A percentile compares a stretch with the other conserved stretches of the same genome.
Evolutionary conservation across 2,113 vertebrate genomes (phyloP).

Genomic region (Pseudorhombus dupliciocellatus): DNA sequence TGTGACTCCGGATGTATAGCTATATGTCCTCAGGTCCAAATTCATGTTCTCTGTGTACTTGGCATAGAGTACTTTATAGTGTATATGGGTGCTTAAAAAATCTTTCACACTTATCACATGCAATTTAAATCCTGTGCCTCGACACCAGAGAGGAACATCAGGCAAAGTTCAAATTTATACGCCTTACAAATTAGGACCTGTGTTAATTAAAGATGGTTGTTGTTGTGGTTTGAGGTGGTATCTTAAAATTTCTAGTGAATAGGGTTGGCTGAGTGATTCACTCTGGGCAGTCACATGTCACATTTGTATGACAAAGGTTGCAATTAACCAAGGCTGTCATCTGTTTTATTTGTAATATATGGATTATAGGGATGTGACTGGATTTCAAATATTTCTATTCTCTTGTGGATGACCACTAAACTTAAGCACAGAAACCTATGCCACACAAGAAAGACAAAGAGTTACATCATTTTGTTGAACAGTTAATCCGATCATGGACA

Average conservation of each 20-base stretch:
- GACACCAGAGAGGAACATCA: conserved; percentile 56
- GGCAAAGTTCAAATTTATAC: conserved; percentile 70
- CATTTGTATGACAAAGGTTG: conserved; percentile 58
- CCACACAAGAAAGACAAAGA: conserved; percentile 84
- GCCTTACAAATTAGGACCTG: conserved; percentile 63
- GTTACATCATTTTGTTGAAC: conserved; percentile 85
- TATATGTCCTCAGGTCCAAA: conserved; percentile 71
- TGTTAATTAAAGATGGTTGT: conserved; percentile 52
- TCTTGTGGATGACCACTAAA: conserved; percentile 76
- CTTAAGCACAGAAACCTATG: conserved; percentile 77
- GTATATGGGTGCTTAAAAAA: conserved; percentile 64
- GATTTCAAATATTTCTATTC: conserved; percentile 62
- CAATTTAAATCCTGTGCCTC: conserved; percentile 70
- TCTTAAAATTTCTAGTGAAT: conserved; percentile 40
- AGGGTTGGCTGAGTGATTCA: conserved; percentile 32
- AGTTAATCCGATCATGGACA: conserved; percentile 85
- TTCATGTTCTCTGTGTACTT: conserved; percentile 64
- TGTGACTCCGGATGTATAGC: conserved; percentile 59
- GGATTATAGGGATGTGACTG: conserved; percentile 67
- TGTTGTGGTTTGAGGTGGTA: conserved; percentile 44
- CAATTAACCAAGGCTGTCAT: conserved; percentile 67
- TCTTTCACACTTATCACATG: conserved; percentile 74
- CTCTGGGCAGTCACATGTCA: conserved; percentile 51
- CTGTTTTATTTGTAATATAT: conserved; percentile 59
- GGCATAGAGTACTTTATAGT: conserved; percentile 64